Base-by-base conservation (phyloP, 2,113 vertebrate genomes). In the Lonchura striata region DNA sequence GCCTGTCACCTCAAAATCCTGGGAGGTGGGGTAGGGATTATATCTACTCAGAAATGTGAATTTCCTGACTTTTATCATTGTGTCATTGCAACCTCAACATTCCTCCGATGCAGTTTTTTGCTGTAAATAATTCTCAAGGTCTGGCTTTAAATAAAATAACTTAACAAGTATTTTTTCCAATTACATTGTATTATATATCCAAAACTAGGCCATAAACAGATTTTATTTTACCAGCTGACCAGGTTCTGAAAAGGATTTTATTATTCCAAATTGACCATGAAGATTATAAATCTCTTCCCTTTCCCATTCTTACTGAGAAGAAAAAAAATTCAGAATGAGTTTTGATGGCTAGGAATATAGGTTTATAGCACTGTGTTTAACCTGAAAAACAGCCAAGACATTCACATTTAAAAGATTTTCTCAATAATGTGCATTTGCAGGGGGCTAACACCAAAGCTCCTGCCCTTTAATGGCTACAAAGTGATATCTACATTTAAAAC, bases 261-360 rank as follows among this genome's bases (percentile, higher is more conserved):
- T 96, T 97, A 95, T 95, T 96, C 92, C 94, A 98, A 98, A 97
- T 94, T 89, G 93, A 96, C 93, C 89, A 84, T 87, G 91, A 98
- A 96, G 90, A 72, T 97, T 94, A 96, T 88, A 7, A 42, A 95
- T 92, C 69, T 96, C 63, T 64, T 97, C 76, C 52, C 63, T 91
- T 95, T 94, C 41, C 44, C 86, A 72, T 90, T 97, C 94, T 83
- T 92, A 83, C 22, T 69, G 49, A 78, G 46, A 76, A 4, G 41
- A 46, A 53, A 61, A 57, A 60, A 46, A 53, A 57, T 37, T 7
- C 64, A 92, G 70, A 97, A 94, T 91, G 75, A 89, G 69, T 92
- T 97, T 93, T 95, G 92, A 96, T 79, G 91, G 69, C 78, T 74
- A 77, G 28, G 23, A 90, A 85, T 90, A 91, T 78, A 87, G 74